Evolutionary conservation across 2,113 vertebrate species (phyloP), one percentile per base, ranked within the genome.

Genomic region (Lynx canadensis): DNA sequence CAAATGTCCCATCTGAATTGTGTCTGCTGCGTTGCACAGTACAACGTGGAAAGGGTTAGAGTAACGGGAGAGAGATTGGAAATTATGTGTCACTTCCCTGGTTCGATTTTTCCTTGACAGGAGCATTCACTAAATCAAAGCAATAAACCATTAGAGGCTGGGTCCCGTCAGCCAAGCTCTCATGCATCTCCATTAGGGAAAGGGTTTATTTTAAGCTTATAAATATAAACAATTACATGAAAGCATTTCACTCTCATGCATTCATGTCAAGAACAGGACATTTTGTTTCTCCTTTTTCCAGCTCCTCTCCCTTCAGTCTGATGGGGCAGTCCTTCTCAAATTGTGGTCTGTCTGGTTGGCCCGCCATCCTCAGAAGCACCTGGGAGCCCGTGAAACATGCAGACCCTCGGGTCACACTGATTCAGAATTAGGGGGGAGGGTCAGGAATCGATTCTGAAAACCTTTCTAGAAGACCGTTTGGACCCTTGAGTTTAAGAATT

Each of bases 151-250:
- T 92, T 91, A 76, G 41, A 92, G 38, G 21, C 41, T 73, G 41
- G 14, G 55, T 73, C 96, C 45, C 29, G 6, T 92, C 91, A 92
- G 83, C 48, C 45, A 86, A 79, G 29, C 63, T 83, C 95, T 91
- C 63, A 41, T 55, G 52, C 19, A 21, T 68, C 82, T 92, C 79
- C 33, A 69, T 33, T 83, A 86, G 55, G 74, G 48, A 91, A 45
- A 89, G 12, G 36, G 48, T 91, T 96, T 97, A 73, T 89, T 97
- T 97, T 89, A 97, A 74, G 79, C 63, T 80, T 80, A 80, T 57
- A 74, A 96, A 89, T 90, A 82, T 84, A 93, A 96, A 89, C 38
- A 97, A 65, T 74, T 73, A 66, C 48, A 92, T 84, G 84, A 96
- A 97, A 96, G 66, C 79, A n/a, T 97, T 94, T 89, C 18, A 31